Base-by-base conservation (phyloP, 2,113 vertebrate genomes). In the Scopus umbretta region DNA sequence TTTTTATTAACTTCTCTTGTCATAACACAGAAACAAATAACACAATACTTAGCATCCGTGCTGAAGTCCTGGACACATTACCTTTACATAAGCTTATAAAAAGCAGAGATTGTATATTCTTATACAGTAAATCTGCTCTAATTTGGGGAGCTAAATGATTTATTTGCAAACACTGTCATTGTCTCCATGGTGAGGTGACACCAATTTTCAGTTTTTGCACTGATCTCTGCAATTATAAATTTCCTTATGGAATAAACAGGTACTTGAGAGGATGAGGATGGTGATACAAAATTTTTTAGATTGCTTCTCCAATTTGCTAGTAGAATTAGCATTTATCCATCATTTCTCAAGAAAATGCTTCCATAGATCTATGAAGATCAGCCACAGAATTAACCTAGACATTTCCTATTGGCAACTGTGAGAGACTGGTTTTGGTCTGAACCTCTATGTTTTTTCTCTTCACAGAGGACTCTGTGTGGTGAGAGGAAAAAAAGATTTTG, bases 101-200 rank as follows among this genome's bases (percentile, higher is more conserved):
- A 66, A 55, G 11, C 9, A 88, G 21, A 80, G 17, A 42, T 32
- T 88, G 11, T 18, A 71, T 45, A 53, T 73, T 94, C 56, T 71
- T 75, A 63, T 34, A 68, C 17, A 62, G 36, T 66, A 49, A 74
- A 82, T 61, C 76, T 68, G 67, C 62, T 70, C 34, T 86, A n/a
- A 71, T 84, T 87, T 91, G 59, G 13, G 34, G 62, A 94, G 22
- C 36, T 66, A 96, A 49, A 55, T 50, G 7, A 87, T 40, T 93
- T 94, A 79, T 96, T 96, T 96, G 78, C 52, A 94, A 94, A 94
- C 70, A 53, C 21, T 67, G 15, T 19, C 67, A 65, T 72, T 92
- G 43, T 92, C 66, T 85, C 76, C 68, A 78, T 75, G 71, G 89
- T 91, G 55, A 96, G 58, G 15, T 11, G 2, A 90, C 63, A 95